These are phyloP conservation scores for Himantopus leucocephalus DNA, from an alignment of 2,113 vertebrate species.

Conservation along the genomic window DNA sequence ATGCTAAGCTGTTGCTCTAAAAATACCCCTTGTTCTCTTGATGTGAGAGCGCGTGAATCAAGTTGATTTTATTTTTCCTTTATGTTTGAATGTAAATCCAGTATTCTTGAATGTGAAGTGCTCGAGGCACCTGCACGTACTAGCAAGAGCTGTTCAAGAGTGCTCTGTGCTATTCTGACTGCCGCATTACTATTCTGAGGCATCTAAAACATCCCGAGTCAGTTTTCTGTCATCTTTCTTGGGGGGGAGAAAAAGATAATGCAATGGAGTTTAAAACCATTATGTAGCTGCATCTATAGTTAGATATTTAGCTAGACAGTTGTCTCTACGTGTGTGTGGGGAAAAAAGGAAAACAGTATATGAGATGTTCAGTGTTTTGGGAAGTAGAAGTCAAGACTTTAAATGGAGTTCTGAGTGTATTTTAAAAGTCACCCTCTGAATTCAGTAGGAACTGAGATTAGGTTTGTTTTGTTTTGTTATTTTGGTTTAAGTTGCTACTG, in stretches of 20 bases:
- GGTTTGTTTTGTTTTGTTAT: not conserved
- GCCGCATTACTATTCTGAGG: not conserved
- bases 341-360: too few relatives aligned
- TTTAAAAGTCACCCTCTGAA: not conserved
- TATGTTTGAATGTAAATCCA: slow-evolving; percentile 22
- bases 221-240: not conserved
- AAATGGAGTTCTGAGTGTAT: not conserved
- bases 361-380: not conserved
- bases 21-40: slow-evolving; percentile 18
- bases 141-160: not conserved
- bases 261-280: not conserved
- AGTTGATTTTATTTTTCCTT: slow-evolving; percentile 14
- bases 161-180: not conserved
- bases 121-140: not conserved
- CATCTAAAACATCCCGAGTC: not conserved
- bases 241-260: not conserved
- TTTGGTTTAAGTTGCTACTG: not conserved
- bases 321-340: not conserved
- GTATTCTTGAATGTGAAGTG: not conserved
- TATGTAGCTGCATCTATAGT: not conserved
- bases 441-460: not conserved
- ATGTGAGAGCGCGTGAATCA: not conserved
- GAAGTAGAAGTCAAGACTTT: not conserved
- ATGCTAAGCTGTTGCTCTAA: not conserved
- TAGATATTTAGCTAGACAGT: not conserved